Conservation (phyloP, 2,888 invertebrate species). For the Diaprepes abbreviatus region DNA sequence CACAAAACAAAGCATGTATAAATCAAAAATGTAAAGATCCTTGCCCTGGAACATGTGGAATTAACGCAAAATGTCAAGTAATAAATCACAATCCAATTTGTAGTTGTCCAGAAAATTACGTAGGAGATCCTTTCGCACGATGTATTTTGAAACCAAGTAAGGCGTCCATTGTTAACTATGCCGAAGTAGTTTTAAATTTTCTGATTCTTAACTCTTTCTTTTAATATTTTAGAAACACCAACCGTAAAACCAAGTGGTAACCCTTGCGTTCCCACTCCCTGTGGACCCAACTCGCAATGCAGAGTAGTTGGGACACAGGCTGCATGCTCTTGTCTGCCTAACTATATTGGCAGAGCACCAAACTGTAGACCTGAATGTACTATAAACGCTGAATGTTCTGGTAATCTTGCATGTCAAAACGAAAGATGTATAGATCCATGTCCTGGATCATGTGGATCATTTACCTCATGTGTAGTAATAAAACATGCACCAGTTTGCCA, state of each 20-base stretch:
- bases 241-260: conserved; percentile 64
- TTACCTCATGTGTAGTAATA: conserved; percentile 81
- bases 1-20: conserved; percentile 84
- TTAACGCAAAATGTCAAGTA: conserved; percentile 86
- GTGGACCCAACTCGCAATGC: conserved; percentile 75
- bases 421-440: conserved; percentile 86
- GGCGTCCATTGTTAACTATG: conserved; percentile 53
- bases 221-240: conserved; percentile 63
- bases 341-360: conserved; percentile 75
- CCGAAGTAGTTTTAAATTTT: conserved; percentile 15
- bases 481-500: conserved; percentile 85
- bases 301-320: conserved; percentile 71
- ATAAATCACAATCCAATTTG: conserved; percentile 91
- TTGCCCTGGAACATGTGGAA: conserved; percentile 85
- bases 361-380: conserved; percentile 78
- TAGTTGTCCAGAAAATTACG: conserved; percentile 82
- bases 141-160: conserved; percentile 78
- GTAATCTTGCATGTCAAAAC: conserved; percentile 82
- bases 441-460: conserved; percentile 81
- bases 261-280: conserved; percentile 76
- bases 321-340: conserved; percentile 73
- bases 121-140: conserved; percentile 84
- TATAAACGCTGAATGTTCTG: conserved; percentile 81
- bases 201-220: not conserved
- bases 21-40: conserved; percentile 86